Conservation (phyloP, 2,888 invertebrate genomes). For the Metacarcinus magister region DNA sequence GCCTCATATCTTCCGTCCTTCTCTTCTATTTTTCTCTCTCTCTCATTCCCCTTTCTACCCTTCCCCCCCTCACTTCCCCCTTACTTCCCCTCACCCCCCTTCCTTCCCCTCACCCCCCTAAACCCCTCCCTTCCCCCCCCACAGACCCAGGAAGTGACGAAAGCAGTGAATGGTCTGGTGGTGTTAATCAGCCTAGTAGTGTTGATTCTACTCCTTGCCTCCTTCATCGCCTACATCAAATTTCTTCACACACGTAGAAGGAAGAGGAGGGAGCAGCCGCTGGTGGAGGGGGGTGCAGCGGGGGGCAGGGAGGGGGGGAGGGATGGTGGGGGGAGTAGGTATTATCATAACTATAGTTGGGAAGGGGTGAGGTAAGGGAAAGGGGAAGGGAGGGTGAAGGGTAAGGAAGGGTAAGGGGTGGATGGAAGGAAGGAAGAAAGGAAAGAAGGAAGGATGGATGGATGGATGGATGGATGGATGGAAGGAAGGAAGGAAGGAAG, state of each 20-base stretch:
- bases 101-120: background rate
- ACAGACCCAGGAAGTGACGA: constrained; percentile 63
- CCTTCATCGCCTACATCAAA: constrained; percentile 72
- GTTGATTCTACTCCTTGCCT: constrained; percentile 68
- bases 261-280: constrained; percentile 7
- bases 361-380: background rate
- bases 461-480: background rate
- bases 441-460: background rate
- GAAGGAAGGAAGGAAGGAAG: background rate
- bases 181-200: constrained; percentile 62
- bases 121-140: background rate
- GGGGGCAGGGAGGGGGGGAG: background rate
- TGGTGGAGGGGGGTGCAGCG: constrained; percentile 32
- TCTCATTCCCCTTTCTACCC: background rate
- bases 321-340: background rate
- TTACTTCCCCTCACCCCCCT: background rate
- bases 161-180: constrained; percentile 69
- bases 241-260: constrained; percentile 52
- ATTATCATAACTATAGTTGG: background rate
- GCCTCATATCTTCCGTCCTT: no score
- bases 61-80: background rate
- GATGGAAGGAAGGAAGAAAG: background rate
- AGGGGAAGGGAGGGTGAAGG: background rate
- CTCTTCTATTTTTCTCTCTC: background rate
- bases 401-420: background rate